Evolutionary conservation across 2,113 vertebrate species (phyloP).

Genomic region (Dipodomys merriami): DNA sequence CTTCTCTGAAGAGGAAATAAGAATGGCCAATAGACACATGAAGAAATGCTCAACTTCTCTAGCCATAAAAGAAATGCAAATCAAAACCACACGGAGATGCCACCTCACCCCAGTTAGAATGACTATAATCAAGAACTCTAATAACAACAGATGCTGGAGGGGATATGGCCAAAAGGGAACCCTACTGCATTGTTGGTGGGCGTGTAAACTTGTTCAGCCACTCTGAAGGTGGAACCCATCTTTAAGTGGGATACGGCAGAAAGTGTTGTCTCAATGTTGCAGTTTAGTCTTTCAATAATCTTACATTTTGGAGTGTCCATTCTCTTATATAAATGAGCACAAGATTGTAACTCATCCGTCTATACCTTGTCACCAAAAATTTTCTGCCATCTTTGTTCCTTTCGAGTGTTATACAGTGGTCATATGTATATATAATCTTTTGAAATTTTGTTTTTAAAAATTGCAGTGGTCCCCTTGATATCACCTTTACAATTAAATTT

Average conservation of each 20-base stretch:
- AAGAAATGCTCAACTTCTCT: too few species aligned
- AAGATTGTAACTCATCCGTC: not conserved
- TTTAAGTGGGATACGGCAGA: not conserved
- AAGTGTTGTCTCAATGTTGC: not conserved
- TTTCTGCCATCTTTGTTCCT: not conserved
- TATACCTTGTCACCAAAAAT: not conserved
- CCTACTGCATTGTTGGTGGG: too few species aligned
- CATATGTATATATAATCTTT: not conserved
- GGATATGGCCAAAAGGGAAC: too few species aligned
- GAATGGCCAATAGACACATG: too few species aligned
- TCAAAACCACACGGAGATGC: too few species aligned
- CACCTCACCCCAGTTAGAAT: too few species aligned
- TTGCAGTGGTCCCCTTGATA: not conserved
- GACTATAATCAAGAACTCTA: too few species aligned
- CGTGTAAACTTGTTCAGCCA: too few species aligned
- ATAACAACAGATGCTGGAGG: too few species aligned
- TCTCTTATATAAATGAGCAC: conserved; percentile 25
- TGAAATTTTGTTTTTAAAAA: not conserved
- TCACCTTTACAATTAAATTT: too few species aligned
- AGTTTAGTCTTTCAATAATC: not conserved
- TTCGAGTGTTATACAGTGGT: not conserved
- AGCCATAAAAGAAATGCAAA: too few species aligned
- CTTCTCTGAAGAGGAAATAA: too few species aligned
- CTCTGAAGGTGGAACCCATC: not conserved
- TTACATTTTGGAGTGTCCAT: not conserved